phyloP scores from a whole-genome alignment of 2,113 vertebrate genomes.

The Cyprinus carpio region DNA sequence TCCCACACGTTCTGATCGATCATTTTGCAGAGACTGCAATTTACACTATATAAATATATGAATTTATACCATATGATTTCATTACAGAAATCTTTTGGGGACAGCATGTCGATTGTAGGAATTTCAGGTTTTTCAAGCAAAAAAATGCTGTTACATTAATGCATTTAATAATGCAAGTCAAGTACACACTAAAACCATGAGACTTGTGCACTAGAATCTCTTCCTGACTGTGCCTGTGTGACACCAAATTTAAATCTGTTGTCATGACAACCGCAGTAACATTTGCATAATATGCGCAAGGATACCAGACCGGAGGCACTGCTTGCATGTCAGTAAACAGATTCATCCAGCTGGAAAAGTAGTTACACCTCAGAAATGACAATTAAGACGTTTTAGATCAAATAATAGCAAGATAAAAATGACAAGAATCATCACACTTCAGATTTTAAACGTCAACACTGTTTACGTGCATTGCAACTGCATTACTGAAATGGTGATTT shows the following conservation, averaged over 20 bases:
- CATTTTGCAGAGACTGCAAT: background rate
- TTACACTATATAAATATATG: background rate
- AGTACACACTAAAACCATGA: background rate
- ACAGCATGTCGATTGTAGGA: no score
- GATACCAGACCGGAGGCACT: background rate
- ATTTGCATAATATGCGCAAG: slow-evolving; percentile 22
- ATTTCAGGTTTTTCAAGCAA: no score
- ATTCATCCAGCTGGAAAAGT: slow-evolving; percentile 9
- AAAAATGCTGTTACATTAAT: no score
- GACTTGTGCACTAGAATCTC: background rate
- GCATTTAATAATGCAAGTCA: background rate
- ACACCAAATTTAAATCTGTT: slow-evolving; percentile 7
- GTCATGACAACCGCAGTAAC: slow-evolving; percentile 2
- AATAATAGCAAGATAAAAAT: no score
- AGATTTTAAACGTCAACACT: no score
- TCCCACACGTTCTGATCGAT: background rate
- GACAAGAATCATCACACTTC: no score
- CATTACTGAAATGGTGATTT: background rate
- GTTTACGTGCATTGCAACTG: no score
- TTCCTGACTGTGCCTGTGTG: background rate
- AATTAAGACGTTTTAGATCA: no score
- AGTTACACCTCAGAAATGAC: background rate
- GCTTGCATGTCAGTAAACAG: background rate
- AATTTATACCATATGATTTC: background rate
- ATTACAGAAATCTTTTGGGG: no score